These are phyloP conservation scores for Melieria omissa DNA, from an alignment of 2,888 invertebrate species.

Conservation along the genomic window DNA sequence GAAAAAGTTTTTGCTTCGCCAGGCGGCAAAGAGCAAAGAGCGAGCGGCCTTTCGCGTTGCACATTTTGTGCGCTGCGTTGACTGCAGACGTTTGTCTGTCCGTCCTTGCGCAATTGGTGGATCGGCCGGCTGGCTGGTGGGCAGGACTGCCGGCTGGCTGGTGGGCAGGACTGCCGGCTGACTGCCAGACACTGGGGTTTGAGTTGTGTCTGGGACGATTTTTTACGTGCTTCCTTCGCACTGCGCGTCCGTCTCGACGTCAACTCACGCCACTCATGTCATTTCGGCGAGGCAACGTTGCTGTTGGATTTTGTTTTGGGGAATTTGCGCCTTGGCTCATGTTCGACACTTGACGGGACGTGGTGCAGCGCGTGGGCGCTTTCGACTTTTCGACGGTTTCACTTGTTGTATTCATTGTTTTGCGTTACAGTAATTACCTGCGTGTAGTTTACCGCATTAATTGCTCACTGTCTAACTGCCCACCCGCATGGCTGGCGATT, in stretches of 20 bases:
- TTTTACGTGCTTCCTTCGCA: slow-evolving; percentile 14
- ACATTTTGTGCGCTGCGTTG: too few relatives aligned
- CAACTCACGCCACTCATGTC: too few relatives aligned
- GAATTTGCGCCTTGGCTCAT: background rate
- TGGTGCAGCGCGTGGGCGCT: background rate
- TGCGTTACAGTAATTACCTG: background rate
- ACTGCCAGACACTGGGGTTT: slow-evolving; percentile 37
- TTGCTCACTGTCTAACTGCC: slow-evolving; percentile 6
- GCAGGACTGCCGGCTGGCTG: background rate
- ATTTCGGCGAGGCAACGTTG: too few relatives aligned
- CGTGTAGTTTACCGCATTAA: too few relatives aligned
- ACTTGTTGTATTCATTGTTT: background rate
- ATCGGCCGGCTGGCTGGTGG: too few relatives aligned
- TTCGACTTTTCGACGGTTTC: background rate
- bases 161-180: too few relatives aligned
- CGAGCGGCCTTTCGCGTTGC: too few relatives aligned
- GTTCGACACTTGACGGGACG: background rate
- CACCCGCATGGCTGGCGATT: background rate
- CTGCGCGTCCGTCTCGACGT: slow-evolving; percentile 1
- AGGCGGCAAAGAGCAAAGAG: too few relatives aligned
- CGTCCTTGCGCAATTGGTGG: too few relatives aligned
- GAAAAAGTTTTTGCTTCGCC: background rate
- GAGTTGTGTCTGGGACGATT: slow-evolving; percentile 38
- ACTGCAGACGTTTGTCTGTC: too few relatives aligned
- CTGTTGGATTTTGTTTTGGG: background rate